A percentile compares a stretch with the other conserved stretches of the same genome.
These are phyloP conservation scores for Arbacia lixula DNA, from an alignment of 53 echinoderm and acorn worm genomes.

Conservation along the genomic window DNA sequence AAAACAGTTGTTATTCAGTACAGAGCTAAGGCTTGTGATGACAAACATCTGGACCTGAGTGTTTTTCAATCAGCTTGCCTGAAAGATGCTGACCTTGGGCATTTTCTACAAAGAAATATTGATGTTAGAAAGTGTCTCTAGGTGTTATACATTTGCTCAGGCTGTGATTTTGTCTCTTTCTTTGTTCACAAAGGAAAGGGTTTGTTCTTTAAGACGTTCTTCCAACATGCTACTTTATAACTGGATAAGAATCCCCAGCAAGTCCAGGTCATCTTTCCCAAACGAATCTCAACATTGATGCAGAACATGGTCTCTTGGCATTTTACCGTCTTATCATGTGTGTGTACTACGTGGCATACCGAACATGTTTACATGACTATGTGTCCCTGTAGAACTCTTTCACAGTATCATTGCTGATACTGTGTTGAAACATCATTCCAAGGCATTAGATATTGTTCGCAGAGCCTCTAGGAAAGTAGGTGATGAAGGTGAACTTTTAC, in stretches of 20 bases:
- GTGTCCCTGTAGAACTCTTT: constrained; percentile 52
- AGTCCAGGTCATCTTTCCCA: constrained; percentile 20
- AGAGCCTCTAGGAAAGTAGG: too few species aligned
- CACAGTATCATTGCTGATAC: neutral
- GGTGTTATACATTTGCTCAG: constrained; percentile 59
- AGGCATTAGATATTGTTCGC: too few species aligned
- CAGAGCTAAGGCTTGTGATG: constrained; percentile 40
- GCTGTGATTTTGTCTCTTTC: constrained; percentile 78
- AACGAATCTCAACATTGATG: neutral
- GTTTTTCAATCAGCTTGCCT: constrained; percentile 25
- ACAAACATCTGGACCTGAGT: constrained; percentile 57
- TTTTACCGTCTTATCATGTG: constrained; percentile 65
- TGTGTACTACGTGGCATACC: constrained; percentile 64
- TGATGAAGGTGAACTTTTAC: too few species aligned
- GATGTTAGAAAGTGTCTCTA: constrained; percentile 52
- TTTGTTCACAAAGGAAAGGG: constrained; percentile 56
- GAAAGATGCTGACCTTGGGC: constrained; percentile 53
- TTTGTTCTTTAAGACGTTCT: constrained; percentile 63
- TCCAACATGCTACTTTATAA: constrained; percentile 61
- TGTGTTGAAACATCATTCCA: constrained; percentile 9
- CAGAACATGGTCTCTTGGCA: constrained; percentile 52
- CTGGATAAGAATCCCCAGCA: constrained; percentile 6
- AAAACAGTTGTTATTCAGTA: constrained; percentile 64
- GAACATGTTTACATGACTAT: constrained; percentile 49
- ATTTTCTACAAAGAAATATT: constrained; percentile 12